These are phyloP conservation scores for Cenopis cana DNA, from an alignment of 2,888 invertebrate species.

Conservation along the genomic window DNA sequence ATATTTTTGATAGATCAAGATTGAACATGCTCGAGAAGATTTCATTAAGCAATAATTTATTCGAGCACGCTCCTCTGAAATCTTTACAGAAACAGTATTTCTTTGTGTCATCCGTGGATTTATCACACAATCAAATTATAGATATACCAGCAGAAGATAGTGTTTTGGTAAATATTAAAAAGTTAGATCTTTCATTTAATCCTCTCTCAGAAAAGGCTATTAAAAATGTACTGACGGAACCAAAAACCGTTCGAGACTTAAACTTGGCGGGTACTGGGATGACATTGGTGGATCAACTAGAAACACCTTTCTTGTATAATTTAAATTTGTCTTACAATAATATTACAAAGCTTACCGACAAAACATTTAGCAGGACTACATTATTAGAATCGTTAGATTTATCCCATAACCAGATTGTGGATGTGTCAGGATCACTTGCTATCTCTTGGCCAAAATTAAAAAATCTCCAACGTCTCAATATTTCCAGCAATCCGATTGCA, in stretches of 20 bases:
- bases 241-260: conserved; percentile 93
- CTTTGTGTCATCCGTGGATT: conserved; percentile 91
- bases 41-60: conserved; percentile 90
- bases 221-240: conserved; percentile 92
- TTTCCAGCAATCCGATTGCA: conserved; percentile 93
- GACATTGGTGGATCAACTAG: conserved; percentile 87
- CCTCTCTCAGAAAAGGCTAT: conserved; percentile 91
- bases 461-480: conserved; percentile 89
- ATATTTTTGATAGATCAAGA: conserved; percentile 92
- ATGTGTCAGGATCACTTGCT: conserved; percentile 86
- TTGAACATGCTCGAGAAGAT: conserved; percentile 93
- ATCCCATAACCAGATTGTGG: conserved; percentile 88
- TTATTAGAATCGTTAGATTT: conserved; percentile 91
- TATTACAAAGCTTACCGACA: conserved; percentile 87
- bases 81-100: conserved; percentile 93
- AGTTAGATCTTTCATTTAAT: conserved; percentile 93
- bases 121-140: conserved; percentile 91
- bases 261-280: conserved; percentile 94
- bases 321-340: conserved; percentile 92
- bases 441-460: conserved; percentile 89
- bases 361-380: conserved; percentile 91
- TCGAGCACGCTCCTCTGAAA: conserved; percentile 91
- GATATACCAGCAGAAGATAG: conserved; percentile 94
- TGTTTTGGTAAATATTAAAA: conserved; percentile 94
- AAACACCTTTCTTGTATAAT: conserved; percentile 93